A percentile compares a stretch with the other conserved stretches of the same genome.
Conservation (phyloP, 1,140 invertebrate genomes). For the Aphis gossypii region DNA sequence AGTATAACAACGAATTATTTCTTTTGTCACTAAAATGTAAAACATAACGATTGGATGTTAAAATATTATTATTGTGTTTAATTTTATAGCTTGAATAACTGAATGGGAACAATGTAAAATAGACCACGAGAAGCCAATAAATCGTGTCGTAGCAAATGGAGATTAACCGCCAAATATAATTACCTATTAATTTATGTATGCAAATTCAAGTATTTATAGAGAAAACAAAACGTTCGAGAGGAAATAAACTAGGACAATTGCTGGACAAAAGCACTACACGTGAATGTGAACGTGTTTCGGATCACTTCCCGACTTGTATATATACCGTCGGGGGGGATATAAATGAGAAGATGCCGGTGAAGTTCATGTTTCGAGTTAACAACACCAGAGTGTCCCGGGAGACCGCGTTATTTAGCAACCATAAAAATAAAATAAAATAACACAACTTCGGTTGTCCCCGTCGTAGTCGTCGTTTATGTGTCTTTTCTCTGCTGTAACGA, state of each 20-base stretch:
- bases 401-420: conserved; percentile 2
- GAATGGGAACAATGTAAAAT: neutral
- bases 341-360: neutral
- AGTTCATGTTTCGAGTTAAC: neutral
- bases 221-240: neutral
- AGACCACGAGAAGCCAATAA: neutral
- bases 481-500: neutral
- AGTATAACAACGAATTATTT: neutral
- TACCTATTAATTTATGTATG: no score
- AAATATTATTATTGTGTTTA: neutral
- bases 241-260: neutral
- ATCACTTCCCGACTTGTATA: neutral
- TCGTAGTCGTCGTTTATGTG: neutral
- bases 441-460: neutral
- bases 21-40: neutral
- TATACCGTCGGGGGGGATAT: neutral
- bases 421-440: conserved; percentile 19
- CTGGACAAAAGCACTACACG: neutral
- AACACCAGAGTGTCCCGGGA: neutral
- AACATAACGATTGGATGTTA: neutral
- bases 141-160: neutral
- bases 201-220: neutral
- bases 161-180: neutral
- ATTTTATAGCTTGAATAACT: neutral
- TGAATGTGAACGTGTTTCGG: neutral